Conservation (phyloP, 1,140 invertebrate species). For the Augochlora pura region DNA sequence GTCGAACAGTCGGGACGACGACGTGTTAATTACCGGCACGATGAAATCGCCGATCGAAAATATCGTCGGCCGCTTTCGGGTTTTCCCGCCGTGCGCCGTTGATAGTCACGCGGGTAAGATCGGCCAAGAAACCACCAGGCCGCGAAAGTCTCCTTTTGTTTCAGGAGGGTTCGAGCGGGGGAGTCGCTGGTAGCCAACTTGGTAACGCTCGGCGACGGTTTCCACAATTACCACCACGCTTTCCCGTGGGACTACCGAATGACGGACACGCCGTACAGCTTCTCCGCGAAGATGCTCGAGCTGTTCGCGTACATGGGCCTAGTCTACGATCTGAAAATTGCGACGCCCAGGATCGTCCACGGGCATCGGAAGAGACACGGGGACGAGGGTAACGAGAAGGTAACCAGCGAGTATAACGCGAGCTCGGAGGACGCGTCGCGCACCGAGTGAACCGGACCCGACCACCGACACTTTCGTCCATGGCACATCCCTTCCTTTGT, state of each 20-base stretch:
- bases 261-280: conserved; percentile 83
- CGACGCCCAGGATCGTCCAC: conserved; percentile 84
- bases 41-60: no score
- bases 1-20: no score
- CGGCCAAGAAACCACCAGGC: no score
- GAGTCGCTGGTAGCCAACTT: neutral
- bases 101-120: no score
- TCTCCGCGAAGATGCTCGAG: conserved; percentile 90
- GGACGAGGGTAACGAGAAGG: conserved; percentile 79
- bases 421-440: neutral
- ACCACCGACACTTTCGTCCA: no score
- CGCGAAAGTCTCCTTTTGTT: neutral
- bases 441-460: no score
- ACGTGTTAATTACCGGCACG: no score
- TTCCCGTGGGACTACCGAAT: conserved; percentile 78
- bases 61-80: no score
- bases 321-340: conserved; percentile 91
- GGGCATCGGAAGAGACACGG: conserved; percentile 85
- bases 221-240: no score
- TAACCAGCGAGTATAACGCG: neutral
- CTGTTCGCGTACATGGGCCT: conserved; percentile 88
- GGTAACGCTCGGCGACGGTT: no score
- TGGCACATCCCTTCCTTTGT: no score
- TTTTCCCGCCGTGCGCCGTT: no score
- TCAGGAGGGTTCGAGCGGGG: conserved; percentile 31